Evolutionary conservation across 1,140 invertebrate genomes (phyloP).

Genomic region (Leptopilina boulardi): DNA sequence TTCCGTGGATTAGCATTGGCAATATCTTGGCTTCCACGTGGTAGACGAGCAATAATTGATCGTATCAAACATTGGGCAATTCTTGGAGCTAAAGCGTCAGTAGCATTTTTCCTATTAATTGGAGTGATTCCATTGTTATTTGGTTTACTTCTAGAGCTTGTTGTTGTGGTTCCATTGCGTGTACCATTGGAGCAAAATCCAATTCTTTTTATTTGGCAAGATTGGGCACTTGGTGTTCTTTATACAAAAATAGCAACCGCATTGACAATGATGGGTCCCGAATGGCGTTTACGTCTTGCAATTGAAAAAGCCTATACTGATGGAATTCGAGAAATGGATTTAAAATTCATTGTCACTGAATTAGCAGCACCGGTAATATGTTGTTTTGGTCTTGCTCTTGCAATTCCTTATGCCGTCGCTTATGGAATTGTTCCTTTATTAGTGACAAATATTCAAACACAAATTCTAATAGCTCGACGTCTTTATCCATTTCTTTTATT

Average conservation of each 20-base stretch:
- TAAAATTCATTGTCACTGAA: constrained; percentile 89
- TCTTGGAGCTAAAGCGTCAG: constrained; percentile 81
- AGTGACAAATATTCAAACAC: constrained; percentile 82
- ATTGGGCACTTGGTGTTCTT: constrained; percentile 95
- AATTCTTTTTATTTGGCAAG: constrained; percentile 96
- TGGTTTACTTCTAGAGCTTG: constrained; percentile 92
- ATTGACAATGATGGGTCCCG: constrained; percentile 97
- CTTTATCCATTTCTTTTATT: constrained; percentile 94
- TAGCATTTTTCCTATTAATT: constrained; percentile 88
- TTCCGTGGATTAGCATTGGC: constrained; percentile 87
- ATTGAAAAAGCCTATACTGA: constrained; percentile 94
- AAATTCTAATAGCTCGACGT: constrained; percentile 88
- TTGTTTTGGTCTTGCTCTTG: constrained; percentile 89
- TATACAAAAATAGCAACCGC: constrained; percentile 99
- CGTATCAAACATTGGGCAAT: constrained; percentile 86
- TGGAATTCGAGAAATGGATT: constrained; percentile 94
- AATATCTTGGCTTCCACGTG: constrained; percentile 91
- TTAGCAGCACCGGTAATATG: constrained; percentile 93
- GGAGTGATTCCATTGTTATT: constrained; percentile 95
- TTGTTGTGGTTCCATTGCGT: constrained; percentile 93
- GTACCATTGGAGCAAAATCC: constrained; percentile 96
- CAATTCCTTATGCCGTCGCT: constrained; percentile 92
- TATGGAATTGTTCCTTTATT: constrained; percentile 89
- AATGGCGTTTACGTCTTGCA: constrained; percentile 93
- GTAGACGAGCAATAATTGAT: constrained; percentile 85